Base-by-base conservation (phyloP, 2,797 vertebrate species). In the Ptychadena robeensis region DNA sequence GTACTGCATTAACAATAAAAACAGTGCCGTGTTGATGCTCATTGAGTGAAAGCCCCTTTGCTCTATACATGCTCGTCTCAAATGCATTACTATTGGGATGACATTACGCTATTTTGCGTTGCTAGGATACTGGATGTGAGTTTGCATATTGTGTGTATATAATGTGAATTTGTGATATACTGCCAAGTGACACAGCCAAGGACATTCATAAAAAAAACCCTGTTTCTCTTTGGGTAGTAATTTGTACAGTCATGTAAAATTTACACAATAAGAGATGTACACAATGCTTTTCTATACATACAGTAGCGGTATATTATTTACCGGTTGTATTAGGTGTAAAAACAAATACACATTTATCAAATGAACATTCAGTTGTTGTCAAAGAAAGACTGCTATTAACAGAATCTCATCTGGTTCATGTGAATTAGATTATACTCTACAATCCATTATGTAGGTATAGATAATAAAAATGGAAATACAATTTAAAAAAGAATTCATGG, bases 71-170 rank as follows among this genome's bases (percentile, higher is more conserved):
- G 35, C 61, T 57, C 34, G 30, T 83, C 7, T 74, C 34, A 80
- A 75, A 65, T 73, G 27, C 71, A 70, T 80, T 75, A 63, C 70
- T 80, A 69, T 31, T 40, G 28, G 37, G 34, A 48, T 63, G 64
- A 31, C 65, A 80, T 85, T 80, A 75, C 32, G 72, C 77, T 75
- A 61, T 70, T 80, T 48, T 80, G 69, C 22, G 77, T 85, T 80
- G 77, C 77, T 80, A 85, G 82, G 82, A 40, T 80, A 85, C 82
- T 63, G 67, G 71, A 80, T 75, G 77, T 73, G 71, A 73, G 48
- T 80, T 69, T 80, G 78, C 82, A 85, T 85, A 85, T 80, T 76
- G 67, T n/a, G 71, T 53, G 73, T 74, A 67, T 80, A 40, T 73
- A 79, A 79, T 63, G 44, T 74, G 82, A 63, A 84, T 74, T 48